Evolutionary conservation across 1,140 invertebrate species (phyloP), one percentile per base, ranked within the genome.

Genomic region (Periplaneta americana): DNA sequence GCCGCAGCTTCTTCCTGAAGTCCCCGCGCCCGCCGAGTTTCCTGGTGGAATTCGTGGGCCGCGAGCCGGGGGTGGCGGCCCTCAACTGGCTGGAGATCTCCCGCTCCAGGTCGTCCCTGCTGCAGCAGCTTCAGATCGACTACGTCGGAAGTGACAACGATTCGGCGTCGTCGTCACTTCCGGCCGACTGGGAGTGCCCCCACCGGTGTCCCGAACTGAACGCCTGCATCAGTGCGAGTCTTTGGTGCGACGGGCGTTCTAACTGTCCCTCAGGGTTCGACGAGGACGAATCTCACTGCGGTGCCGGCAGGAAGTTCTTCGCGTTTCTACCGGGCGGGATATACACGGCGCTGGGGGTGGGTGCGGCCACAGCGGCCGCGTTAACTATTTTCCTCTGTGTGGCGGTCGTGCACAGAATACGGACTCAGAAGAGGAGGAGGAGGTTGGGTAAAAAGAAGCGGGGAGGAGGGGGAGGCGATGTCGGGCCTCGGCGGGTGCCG

Each of bases 241-340:
- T 98, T 37, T 97, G 96, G 95, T 98, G 96, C 87, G 96, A 98
- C 87, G 96, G 96, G 57, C 92, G 91, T 83, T 88, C 92, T 36
- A 95, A 96, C 87, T 97, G 96, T 86, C 96, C 96, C 28, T 96
- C 95, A 9, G 95, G 95, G 15, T 94, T 93, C 85, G 95, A 96
- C 85, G 96, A 97, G 88, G 92, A 91, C 34, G 92, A 94, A 84
- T 90, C 91, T 32, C 91, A 94, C 83, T 94, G 93, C 85, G 93
- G 93, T 36, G 92, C 91, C 11, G 89, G 89, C n/a, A 86, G 88
- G 5, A 88, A 88, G 82, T 85, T 90, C 79, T 86, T 90, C 66
- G 87, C 89, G 75, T 84, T 89, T 83, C 84, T 89, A 82, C 85
- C 90, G 84, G 91, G 88, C 75, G 91, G 87, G 66, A 86, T 88